A percentile compares a stretch with the other conserved stretches of the same genome.
Evolutionary conservation across 2,888 invertebrate genomes (phyloP).

Genomic region (Lepas anatifera): DNA sequence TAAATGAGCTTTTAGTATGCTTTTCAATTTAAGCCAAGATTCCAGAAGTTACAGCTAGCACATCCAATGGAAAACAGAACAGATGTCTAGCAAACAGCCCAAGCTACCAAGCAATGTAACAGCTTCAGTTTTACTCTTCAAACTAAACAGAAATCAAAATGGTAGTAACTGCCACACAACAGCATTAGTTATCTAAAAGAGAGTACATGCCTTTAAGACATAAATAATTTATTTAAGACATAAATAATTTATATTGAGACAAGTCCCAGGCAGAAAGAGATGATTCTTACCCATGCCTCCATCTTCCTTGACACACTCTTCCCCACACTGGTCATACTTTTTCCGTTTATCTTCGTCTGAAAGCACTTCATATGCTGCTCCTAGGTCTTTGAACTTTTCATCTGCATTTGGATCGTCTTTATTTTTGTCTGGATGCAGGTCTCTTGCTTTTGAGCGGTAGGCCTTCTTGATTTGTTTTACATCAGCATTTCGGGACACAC

Average conservation of each 20-base stretch:
- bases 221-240: no score
- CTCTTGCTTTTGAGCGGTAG: constrained; percentile 87
- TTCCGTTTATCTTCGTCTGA: constrained; percentile 87
- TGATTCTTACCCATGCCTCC: constrained; percentile 59
- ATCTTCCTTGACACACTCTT: constrained; percentile 90
- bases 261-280: no score
- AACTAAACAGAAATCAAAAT: no score
- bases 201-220: no score
- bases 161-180: no score
- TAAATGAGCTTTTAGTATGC: no score
- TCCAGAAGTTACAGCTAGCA: no score
- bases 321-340: constrained; percentile 89
- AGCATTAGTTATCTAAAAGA: no score
- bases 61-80: neutral
- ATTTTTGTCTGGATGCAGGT: constrained; percentile 96
- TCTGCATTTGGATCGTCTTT: constrained; percentile 85
- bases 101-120: constrained; percentile 30
- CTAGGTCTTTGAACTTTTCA: constrained; percentile 86
- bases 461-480: constrained; percentile 96
- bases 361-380: constrained; percentile 91
- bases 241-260: no score
- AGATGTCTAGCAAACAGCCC: neutral
- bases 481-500: constrained; percentile 69
- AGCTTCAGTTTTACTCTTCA: no score
- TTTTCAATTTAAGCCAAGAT: no score